Evolutionary conservation across 2,888 invertebrate genomes (phyloP).

Genomic region (Drosophila paramelanica): DNA sequence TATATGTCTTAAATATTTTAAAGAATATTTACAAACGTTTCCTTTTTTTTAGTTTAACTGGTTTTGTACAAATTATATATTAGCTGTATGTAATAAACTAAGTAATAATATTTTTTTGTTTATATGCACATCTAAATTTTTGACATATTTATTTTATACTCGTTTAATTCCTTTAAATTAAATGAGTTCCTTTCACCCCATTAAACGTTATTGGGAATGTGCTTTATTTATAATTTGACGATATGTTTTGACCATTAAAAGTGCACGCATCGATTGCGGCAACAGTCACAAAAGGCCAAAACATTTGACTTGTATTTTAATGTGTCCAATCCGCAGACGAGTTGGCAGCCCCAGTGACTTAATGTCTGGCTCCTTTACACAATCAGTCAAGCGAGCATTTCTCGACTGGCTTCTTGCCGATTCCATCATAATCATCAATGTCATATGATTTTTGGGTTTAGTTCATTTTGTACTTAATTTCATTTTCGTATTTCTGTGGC

Average conservation of each 20-base stretch:
- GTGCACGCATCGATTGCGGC: slow-evolving; percentile 64
- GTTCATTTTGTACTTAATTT: slow-evolving; percentile 71
- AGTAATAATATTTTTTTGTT: too few species aligned
- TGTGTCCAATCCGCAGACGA: slow-evolving; percentile 44
- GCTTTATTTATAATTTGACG: slow-evolving; percentile 52
- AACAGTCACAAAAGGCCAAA: slow-evolving; percentile 47
- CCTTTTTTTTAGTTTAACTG: too few species aligned
- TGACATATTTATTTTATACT: too few species aligned
- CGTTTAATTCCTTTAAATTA: too few species aligned
- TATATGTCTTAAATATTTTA: too few species aligned
- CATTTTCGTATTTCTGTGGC: slow-evolving; percentile 75
- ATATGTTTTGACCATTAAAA: slow-evolving; percentile 72
- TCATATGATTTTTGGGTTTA: slow-evolving; percentile 68
- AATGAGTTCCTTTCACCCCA: background rate
- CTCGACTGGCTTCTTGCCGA: slow-evolving; percentile 20
- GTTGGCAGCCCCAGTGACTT: slow-evolving; percentile 11
- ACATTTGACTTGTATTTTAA: slow-evolving; percentile 67
- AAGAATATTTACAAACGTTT: too few species aligned
- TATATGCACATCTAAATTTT: too few species aligned
- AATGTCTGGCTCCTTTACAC: slow-evolving; percentile 36
- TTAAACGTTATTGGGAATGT: slow-evolving; percentile 25
- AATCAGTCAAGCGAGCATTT: slow-evolving; percentile 60
- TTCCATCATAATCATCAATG: slow-evolving; percentile 66
- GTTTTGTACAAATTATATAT: too few species aligned
- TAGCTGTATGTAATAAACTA: too few species aligned